Percentiles rank a stretch among this genome's conserved stretches.
These are phyloP conservation scores for Mizuhopecten yessoensis DNA, from an alignment of 1,140 invertebrate species.

Conservation along the genomic window DNA sequence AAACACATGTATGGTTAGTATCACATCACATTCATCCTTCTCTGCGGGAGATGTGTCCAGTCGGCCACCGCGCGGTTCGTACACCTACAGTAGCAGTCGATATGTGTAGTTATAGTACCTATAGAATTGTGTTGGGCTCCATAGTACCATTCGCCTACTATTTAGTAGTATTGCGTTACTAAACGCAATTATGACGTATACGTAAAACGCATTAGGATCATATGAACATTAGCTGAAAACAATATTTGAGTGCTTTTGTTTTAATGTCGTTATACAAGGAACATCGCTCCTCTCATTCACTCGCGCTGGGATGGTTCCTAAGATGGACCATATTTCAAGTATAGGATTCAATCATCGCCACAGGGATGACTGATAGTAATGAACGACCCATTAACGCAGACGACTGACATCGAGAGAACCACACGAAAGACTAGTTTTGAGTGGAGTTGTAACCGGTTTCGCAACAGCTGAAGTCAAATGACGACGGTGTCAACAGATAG, in stretches of 20 bases:
- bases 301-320: not conserved
- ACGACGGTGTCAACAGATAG: no score
- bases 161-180: no score
- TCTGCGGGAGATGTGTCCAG: not conserved
- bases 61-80: not conserved
- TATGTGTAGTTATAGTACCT: no score
- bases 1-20: not conserved
- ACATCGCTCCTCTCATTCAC: not conserved
- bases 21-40: not conserved
- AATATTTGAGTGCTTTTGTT: not conserved
- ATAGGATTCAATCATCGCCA: not conserved
- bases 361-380: not conserved
- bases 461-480: no score
- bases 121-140: no score
- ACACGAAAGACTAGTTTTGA: no score
- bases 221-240: no score
- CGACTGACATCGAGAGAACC: not conserved
- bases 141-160: no score
- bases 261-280: not conserved
- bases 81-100: no score
- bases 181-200: no score
- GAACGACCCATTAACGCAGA: not conserved
- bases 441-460: no score
- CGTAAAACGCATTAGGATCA: no score
- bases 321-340: not conserved